Evolutionary conservation across 2,888 invertebrate genomes (phyloP).

Genomic region (Drosophila tripunctata): DNA sequence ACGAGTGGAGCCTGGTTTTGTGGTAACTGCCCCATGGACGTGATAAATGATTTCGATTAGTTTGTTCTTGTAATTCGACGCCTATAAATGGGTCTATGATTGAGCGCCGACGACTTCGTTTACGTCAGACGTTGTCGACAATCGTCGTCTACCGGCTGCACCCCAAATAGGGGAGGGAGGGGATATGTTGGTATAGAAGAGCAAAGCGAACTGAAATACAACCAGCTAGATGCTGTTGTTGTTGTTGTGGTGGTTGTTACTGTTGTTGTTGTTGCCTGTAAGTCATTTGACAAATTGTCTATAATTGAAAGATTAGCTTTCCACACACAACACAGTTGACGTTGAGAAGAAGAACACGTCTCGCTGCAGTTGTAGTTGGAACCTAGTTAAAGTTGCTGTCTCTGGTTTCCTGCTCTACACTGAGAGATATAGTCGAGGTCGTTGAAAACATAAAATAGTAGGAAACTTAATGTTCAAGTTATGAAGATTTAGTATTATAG

Average conservation of each 20-base stretch:
- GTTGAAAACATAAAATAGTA: too few relatives aligned
- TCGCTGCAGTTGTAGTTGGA: constrained; percentile 36
- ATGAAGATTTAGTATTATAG: too few relatives aligned
- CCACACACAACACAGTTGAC: constrained; percentile 73
- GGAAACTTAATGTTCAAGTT: too few relatives aligned
- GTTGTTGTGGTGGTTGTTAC: constrained; percentile 21
- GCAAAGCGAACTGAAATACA: constrained; percentile 7
- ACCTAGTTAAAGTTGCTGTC: constrained; percentile 1
- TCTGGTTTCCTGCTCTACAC: constrained; percentile 15
- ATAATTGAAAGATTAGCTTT: constrained; percentile 84
- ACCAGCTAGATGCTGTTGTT: constrained; percentile 24
- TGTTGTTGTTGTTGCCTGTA: constrained; percentile 64
- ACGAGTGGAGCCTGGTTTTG: constrained; percentile 48
- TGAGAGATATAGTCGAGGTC: neutral
- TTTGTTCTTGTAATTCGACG: constrained; percentile 84
- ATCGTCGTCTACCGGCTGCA: constrained; percentile 56
- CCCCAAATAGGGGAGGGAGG: constrained; percentile 28
- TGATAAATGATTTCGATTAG: constrained; percentile 84
- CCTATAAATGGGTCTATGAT: constrained; percentile 84
- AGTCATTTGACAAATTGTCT: constrained; percentile 84
- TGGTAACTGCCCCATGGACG: constrained; percentile 57
- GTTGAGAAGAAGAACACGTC: constrained; percentile 67
- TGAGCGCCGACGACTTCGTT: constrained; percentile 78
- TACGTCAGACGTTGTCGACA: constrained; percentile 66
- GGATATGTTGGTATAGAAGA: neutral